Evolutionary conservation across 1,140 invertebrate species (phyloP).

Genomic region (Zaprionus vittiger): DNA sequence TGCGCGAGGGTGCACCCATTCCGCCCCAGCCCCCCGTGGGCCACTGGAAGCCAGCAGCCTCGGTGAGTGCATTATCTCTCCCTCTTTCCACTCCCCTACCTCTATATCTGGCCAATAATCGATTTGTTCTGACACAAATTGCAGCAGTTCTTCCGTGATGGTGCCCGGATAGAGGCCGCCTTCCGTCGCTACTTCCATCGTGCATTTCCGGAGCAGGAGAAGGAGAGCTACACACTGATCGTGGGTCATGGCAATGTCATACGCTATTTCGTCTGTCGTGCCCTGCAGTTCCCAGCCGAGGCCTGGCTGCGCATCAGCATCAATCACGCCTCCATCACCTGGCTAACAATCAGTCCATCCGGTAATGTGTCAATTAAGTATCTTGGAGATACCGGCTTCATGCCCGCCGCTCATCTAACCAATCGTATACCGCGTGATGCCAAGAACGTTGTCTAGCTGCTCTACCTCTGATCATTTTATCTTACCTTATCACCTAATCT

Average conservation of each 20-base stretch:
- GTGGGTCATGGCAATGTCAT: constrained; percentile 99
- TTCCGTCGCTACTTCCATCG: constrained; percentile 97
- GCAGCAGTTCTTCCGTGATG: constrained; percentile 96
- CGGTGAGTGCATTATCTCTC: constrained; percentile 86
- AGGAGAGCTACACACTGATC: constrained; percentile 95
- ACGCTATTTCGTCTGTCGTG: constrained; percentile 98
- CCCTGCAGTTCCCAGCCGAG: constrained; percentile 98
- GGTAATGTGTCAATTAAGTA: constrained; percentile 92
- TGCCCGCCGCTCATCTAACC: constrained; percentile 86
- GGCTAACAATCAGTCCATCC: constrained; percentile 93
- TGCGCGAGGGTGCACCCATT: constrained; percentile 97
- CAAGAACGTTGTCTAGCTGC: constrained; percentile 72
- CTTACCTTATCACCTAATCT: background rate
- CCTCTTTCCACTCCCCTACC: background rate
- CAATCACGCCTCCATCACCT: constrained; percentile 97
- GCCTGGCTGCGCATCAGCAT: constrained; percentile 97
- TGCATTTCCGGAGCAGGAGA: constrained; percentile 91
- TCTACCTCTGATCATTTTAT: background rate
- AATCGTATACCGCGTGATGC: constrained; percentile 73
- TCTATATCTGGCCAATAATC: constrained; percentile 7
- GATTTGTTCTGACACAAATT: constrained; percentile 53
- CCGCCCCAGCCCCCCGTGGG: constrained; percentile 96
- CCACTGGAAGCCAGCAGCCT: constrained; percentile 92
- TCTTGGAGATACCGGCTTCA: constrained; percentile 95
- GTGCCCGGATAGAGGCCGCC: constrained; percentile 98